These are phyloP conservation scores for Phylloscopus trochilus DNA, from an alignment of 2,113 vertebrate species.

Conservation along the genomic window DNA sequence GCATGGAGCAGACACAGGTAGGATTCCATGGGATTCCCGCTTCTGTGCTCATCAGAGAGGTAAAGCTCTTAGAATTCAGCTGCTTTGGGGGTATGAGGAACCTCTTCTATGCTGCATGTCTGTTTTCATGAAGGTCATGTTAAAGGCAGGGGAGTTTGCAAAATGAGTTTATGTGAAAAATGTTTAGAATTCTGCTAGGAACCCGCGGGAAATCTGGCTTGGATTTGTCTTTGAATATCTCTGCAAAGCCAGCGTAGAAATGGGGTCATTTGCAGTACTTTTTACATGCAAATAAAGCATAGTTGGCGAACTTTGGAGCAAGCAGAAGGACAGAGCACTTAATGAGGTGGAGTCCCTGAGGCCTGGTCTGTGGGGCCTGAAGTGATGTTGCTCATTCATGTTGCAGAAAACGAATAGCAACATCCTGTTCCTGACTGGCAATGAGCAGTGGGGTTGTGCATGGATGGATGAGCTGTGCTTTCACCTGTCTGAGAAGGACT, in stretches of 20 bases:
- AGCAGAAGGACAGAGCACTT: fast-evolving
- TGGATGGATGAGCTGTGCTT: neutral
- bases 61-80: neutral
- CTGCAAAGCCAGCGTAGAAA: neutral
- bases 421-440: fast-evolving
- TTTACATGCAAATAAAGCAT: neutral
- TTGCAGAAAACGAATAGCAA: neutral
- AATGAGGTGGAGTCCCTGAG: neutral
- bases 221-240: neutral
- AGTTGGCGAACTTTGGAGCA: neutral
- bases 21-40: neutral
- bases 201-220: neutral
- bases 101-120: neutral
- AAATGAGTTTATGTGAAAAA: neutral
- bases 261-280: neutral
- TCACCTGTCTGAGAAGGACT: neutral
- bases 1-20: conserved; percentile 50
- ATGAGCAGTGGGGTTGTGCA: neutral
- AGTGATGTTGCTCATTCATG: neutral
- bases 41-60: neutral
- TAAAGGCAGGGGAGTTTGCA: conserved; percentile 1
- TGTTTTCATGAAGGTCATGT: neutral
- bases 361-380: neutral
- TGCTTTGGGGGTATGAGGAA: neutral
- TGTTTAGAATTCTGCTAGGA: neutral